Evolutionary conservation across 2,888 invertebrate species (phyloP).

Genomic region (Euphydryas editha): DNA sequence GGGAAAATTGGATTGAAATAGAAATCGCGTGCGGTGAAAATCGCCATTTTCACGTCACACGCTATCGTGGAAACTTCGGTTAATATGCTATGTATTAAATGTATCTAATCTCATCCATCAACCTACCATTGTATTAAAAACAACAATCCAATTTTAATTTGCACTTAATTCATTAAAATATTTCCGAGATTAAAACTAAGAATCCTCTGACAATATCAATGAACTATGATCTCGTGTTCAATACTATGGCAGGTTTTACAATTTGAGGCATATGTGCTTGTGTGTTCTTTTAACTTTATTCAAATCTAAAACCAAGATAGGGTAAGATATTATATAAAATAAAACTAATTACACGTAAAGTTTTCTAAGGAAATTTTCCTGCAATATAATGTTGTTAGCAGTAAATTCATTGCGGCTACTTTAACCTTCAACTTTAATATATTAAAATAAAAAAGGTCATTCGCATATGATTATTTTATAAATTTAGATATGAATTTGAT

Average conservation of each 20-base stretch:
- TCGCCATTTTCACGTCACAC: constrained; percentile 76
- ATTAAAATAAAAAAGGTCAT: constrained; percentile 3
- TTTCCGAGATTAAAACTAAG: background rate
- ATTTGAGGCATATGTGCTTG: too few relatives aligned
- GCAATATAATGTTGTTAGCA: background rate
- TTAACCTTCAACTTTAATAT: constrained; percentile 13
- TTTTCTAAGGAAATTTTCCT: background rate
- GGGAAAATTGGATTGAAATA: constrained; percentile 83
- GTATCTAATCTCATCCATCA: constrained; percentile 17
- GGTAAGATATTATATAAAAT: background rate
- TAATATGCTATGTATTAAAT: constrained; percentile 12
- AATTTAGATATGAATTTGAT: background rate
- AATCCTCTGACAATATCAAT: too few relatives aligned
- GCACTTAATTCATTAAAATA: background rate
- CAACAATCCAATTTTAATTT: background rate
- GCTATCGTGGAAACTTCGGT: constrained; percentile 62
- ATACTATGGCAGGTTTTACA: too few relatives aligned
- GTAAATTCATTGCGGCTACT: constrained; percentile 4
- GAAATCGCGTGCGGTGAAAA: constrained; percentile 79
- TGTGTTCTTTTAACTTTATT: too few relatives aligned
- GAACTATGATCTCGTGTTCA: too few relatives aligned
- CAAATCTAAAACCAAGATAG: too few relatives aligned
- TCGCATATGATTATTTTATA: background rate
- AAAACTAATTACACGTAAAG: background rate
- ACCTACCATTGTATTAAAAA: background rate